Conservation (phyloP, 2,113 vertebrate species). For the Ciconia maguari region DNA sequence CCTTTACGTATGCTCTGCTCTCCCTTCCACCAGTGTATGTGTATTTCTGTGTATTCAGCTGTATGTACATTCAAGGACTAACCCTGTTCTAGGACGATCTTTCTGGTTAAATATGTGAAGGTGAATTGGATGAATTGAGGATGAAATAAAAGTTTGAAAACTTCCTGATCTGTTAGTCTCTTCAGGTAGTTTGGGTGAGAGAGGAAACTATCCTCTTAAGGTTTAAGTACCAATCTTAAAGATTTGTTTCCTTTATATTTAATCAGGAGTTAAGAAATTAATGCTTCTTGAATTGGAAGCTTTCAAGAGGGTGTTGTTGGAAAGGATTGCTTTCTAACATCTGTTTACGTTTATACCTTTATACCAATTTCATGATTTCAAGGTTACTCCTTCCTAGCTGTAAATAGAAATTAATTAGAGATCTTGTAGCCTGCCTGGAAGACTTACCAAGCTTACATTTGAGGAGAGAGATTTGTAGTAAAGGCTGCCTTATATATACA, state of each 20-base stretch:
- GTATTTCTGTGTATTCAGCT: background rate
- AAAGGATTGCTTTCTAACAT: background rate
- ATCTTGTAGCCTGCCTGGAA: background rate
- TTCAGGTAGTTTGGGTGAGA: background rate
- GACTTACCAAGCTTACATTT: background rate
- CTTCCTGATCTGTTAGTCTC: background rate
- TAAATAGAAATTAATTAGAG: background rate
- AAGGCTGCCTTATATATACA: background rate
- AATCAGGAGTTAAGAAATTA: background rate
- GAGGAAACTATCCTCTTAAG: background rate
- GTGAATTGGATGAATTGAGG: background rate
- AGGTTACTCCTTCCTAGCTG: background rate
- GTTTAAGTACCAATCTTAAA: background rate
- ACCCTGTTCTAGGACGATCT: background rate
- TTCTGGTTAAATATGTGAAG: background rate
- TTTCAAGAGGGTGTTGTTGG: background rate
- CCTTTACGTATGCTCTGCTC: accelerated
- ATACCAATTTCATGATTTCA: background rate
- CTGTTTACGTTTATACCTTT: background rate
- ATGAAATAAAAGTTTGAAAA: background rate
- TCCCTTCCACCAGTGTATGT: background rate
- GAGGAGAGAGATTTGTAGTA: background rate
- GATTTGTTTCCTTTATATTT: slow-evolving; percentile 1
- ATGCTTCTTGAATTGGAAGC: background rate
- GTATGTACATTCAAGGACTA: background rate